Base-by-base conservation (phyloP, 1,140 invertebrate genomes). In the Drosophila malerkotliana region DNA sequence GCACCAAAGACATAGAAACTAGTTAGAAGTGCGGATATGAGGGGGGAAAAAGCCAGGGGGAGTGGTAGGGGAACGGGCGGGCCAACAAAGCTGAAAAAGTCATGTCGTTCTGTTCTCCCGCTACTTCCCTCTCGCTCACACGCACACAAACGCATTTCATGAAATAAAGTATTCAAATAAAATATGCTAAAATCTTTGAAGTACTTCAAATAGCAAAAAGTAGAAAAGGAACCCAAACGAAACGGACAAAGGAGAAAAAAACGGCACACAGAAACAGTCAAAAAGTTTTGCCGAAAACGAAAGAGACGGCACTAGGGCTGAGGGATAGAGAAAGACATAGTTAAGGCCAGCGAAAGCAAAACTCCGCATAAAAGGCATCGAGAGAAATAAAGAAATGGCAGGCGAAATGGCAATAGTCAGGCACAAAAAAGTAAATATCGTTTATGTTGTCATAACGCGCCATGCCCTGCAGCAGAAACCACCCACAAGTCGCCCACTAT, bases 141-240 rank as follows among this genome's bases (percentile, higher is more conserved):
- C 58, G 67, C 51, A 58, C 45, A 67, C 28, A 62, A 69, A 80
- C 68, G 67, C 77, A 88, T 83, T 88, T 72, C 68, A 88, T 75
- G 79, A 88, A 88, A 88, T 88, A 88, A 88, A 88, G 83, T 88
- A 88, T 88, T 88, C 83, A 88, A 89, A 88, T 88, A 88, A 88
- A 88, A 88, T 88, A 88, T 88, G 83, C 83, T 88, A 88, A 88
- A 88, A 88, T 88, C 83, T 85, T 85, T 85, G 82, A 85, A 88
- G 83, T 82, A 85, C 82, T 85, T 85, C 78, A 85, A 85, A 87
- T 85, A 72, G 78, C 78, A 85, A 81, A 76, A 83, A 79, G 76
- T 61, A 30, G 60, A 51, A 88, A 72, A 80, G 51, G 52, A 68
- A 63, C 58, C 57, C 54, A 60, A 79, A 60, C 41, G 68, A 61